These are phyloP conservation scores for Sebastes itinus DNA, from an alignment of 2,797 vertebrate genomes.

Conservation along the genomic window DNA sequence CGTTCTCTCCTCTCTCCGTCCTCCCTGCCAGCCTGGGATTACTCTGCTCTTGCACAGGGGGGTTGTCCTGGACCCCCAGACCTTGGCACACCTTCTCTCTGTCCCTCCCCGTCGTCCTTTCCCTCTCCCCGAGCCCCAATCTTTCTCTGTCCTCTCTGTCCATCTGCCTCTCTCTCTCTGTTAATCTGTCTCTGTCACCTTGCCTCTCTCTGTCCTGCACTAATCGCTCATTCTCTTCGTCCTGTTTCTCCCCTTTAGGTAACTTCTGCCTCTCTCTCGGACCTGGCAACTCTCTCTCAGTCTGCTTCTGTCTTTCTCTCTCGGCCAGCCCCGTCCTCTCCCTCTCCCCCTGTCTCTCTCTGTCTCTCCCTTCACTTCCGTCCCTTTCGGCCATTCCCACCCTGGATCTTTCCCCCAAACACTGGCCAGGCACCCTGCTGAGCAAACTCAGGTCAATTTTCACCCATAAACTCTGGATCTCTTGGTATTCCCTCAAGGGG, in stretches of 20 bases:
- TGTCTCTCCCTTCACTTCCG: slow-evolving; percentile 44
- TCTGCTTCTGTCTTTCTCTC: slow-evolving; percentile 54
- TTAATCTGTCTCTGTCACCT: slow-evolving; percentile 56
- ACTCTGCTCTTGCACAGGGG: slow-evolving; percentile 59
- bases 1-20: slow-evolving; percentile 78
- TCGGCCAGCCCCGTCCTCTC: slow-evolving; percentile 33
- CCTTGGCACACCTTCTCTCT: slow-evolving; percentile 64
- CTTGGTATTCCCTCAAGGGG: slow-evolving; percentile 88
- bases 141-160: slow-evolving; percentile 68
- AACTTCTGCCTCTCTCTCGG: slow-evolving; percentile 50
- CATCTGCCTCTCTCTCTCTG: slow-evolving; percentile 55
- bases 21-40: slow-evolving; percentile 51
- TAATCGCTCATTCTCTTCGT: slow-evolving; percentile 64
- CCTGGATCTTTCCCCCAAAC: slow-evolving; percentile 40
- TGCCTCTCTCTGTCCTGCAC: slow-evolving; percentile 62
- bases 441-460: slow-evolving; percentile 94
- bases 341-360: slow-evolving; percentile 31
- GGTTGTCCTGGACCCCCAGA: slow-evolving; percentile 49
- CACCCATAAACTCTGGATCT: slow-evolving; percentile 93
- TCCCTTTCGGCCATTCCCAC: slow-evolving; percentile 35
- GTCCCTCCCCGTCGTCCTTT: slow-evolving; percentile 45
- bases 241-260: slow-evolving; percentile 59
- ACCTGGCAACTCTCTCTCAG: slow-evolving; percentile 54
- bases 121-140: slow-evolving; percentile 41
- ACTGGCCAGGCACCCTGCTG: slow-evolving; percentile 88